Percentiles rank a stretch among this genome's conserved stretches.
Conservation (phyloP, 1,140 invertebrate genomes). For the Wasmannia auropunctata region DNA sequence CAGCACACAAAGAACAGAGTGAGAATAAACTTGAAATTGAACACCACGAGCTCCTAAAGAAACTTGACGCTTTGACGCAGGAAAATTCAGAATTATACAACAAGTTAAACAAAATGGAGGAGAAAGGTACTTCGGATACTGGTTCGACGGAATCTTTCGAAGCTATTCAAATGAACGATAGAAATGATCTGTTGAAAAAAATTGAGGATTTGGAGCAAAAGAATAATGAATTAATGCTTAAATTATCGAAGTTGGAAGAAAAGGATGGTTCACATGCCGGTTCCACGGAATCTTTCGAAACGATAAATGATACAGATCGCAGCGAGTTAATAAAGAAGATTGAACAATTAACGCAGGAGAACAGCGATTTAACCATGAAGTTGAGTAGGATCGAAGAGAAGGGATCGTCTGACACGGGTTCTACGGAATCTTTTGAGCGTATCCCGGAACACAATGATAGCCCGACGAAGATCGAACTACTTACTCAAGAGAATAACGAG, state of each 20-base stretch:
- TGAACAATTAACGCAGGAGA: conserved; percentile 88
- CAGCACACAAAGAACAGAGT: conserved; percentile 70
- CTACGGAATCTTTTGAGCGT: conserved; percentile 83
- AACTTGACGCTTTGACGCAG: conserved; percentile 85
- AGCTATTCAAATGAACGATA: conserved; percentile 82
- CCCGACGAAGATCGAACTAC: conserved; percentile 88
- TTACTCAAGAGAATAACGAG: conserved; percentile 87
- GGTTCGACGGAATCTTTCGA: conserved; percentile 80
- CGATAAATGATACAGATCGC: conserved; percentile 74
- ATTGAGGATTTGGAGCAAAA: conserved; percentile 88
- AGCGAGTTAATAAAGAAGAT: conserved; percentile 89
- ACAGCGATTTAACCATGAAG: conserved; percentile 85
- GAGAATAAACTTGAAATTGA: conserved; percentile 76
- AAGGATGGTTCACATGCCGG: conserved; percentile 75
- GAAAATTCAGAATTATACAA: conserved; percentile 86
- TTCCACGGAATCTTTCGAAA: conserved; percentile 79
- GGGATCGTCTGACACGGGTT: conserved; percentile 84
- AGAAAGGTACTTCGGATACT: conserved; percentile 83
- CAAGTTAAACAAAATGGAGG: conserved; percentile 86
- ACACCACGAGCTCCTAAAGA: conserved; percentile 82
- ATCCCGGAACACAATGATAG: conserved; percentile 85
- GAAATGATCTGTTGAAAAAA: conserved; percentile 88
- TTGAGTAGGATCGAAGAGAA: conserved; percentile 87
- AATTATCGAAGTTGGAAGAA: conserved; percentile 73
- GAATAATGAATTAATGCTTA: conserved; percentile 84